Conservation (phyloP, 1,140 invertebrate genomes). For the Neodiprion fabricii region DNA sequence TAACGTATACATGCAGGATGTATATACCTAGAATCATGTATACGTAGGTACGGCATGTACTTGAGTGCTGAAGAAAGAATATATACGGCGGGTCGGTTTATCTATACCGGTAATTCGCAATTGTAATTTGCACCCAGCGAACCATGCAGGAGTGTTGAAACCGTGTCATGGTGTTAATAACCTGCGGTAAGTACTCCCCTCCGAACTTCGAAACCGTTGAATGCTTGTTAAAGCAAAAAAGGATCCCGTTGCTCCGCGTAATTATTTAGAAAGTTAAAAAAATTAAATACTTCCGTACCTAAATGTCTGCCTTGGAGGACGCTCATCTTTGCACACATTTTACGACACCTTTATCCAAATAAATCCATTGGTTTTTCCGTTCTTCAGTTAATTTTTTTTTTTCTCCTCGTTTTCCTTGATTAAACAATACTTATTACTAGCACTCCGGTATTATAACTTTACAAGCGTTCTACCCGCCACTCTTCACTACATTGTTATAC, state of each 20-base stretch:
- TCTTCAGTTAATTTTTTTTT: too few relatives aligned
- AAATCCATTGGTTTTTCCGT: background rate
- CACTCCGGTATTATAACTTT: background rate
- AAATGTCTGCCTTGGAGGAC: conserved; percentile 59
- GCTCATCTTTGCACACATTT: conserved; percentile 61
- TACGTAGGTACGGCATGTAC: too few relatives aligned
- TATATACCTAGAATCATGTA: too few relatives aligned
- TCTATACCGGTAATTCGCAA: conserved; percentile 28
- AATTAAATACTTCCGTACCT: conserved; percentile 46
- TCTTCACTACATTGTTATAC: background rate
- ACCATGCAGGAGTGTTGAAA: conserved; percentile 56
- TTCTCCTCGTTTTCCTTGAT: background rate
- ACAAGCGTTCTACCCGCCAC: background rate
- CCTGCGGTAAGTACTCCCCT: conserved; percentile 39
- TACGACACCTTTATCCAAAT: conserved; percentile 11
- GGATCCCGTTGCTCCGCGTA: background rate
- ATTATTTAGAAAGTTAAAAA: conserved; percentile 1
- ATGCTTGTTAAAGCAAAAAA: background rate
- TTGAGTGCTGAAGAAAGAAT: too few relatives aligned
- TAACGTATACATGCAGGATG: too few relatives aligned
- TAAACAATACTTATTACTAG: background rate
- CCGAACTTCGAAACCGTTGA: conserved; percentile 13
- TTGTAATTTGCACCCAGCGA: conserved; percentile 55
- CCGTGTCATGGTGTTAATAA: conserved; percentile 54
- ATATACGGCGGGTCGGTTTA: background rate